Base-by-base conservation (phyloP, 2,113 vertebrate genomes). In the Chaetorhynchus papuensis region DNA sequence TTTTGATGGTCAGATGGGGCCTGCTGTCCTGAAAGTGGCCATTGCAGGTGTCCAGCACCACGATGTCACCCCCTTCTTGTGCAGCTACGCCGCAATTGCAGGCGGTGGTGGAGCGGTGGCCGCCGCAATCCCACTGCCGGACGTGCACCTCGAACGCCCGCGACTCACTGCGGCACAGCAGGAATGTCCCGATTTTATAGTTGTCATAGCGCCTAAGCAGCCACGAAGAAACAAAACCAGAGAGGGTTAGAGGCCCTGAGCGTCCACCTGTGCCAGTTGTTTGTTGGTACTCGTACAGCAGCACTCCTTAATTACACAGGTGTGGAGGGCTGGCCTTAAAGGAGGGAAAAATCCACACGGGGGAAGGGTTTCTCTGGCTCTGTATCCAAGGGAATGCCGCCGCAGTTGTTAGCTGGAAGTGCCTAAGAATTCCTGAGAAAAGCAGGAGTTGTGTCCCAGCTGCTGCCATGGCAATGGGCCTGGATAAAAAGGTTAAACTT, bases 51-150 rank as follows among this genome's bases (percentile, higher is more conserved):
- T 98, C 98, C 39, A 99, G 96, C 47, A 97, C 23, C 39, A 98
- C 97, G 0, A 98, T 81, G 56, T 98, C 94, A 9, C 96, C 94
- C 33, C 83, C 98, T 49, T 99, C 98, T 28, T 28, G 84, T 0
- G 78, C 98, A 7, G 97, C 98, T 0, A 98, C 61, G 0, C 98
- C 98, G 0, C 98, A 99, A 17, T 95, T 98, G 87, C 98, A 98
- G 44, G 98, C 90, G 1, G 97, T 88, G 3, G 96, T 57, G 1
- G 97, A 97, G 83, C 94, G 97, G 10, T 93, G 97, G 37, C 98
- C 96, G 16, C 98, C 98, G 0, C 98, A 98, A 41, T 98, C 97
- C 98, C 98, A 97, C 84, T 98, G 98, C 19, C 97, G 97, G 3
- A 98, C 74, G 14, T 98, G 98, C 33, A 98, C 98, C 94, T 98